A percentile compares a stretch with the other conserved stretches of the same genome.
phyloP scores from a whole-genome alignment of 1,140 invertebrate species.

The Dermatophagoides farinae region DNA sequence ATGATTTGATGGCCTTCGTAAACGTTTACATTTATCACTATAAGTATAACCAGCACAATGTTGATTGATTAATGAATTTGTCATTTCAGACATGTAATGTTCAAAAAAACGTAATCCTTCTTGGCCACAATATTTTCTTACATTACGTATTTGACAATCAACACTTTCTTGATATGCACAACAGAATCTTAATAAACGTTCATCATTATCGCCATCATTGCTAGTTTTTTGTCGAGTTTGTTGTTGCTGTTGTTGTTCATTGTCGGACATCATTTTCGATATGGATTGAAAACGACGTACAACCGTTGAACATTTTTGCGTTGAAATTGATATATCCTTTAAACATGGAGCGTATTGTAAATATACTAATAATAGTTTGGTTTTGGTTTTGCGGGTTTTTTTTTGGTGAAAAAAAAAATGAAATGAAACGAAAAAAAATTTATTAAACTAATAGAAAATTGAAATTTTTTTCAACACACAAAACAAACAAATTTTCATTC shows the following conservation, averaged over 20 bases:
- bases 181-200: not conserved
- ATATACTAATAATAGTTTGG: no score
- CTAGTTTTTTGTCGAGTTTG: not conserved
- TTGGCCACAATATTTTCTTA: conserved; percentile 14
- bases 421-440: not conserved
- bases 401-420: not conserved
- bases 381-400: no score
- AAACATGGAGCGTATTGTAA: conserved; percentile 16
- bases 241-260: not conserved
- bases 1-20: no score
- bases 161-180: conserved; percentile 16
- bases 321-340: conserved; percentile 16
- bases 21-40: conserved; percentile 7
- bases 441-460: not conserved
- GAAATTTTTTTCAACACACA: not conserved
- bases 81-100: conserved; percentile 15
- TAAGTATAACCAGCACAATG: conserved; percentile 17
- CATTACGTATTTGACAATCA: conserved; percentile 15
- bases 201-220: not conserved
- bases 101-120: conserved; percentile 15
- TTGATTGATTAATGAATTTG: conserved; percentile 17
- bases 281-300: not conserved
- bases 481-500: not conserved
- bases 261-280: conserved; percentile 9
- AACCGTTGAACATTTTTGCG: conserved; percentile 12